Conservation (phyloP, 1,140 invertebrate species). For the Trichonephila clavata region DNA sequence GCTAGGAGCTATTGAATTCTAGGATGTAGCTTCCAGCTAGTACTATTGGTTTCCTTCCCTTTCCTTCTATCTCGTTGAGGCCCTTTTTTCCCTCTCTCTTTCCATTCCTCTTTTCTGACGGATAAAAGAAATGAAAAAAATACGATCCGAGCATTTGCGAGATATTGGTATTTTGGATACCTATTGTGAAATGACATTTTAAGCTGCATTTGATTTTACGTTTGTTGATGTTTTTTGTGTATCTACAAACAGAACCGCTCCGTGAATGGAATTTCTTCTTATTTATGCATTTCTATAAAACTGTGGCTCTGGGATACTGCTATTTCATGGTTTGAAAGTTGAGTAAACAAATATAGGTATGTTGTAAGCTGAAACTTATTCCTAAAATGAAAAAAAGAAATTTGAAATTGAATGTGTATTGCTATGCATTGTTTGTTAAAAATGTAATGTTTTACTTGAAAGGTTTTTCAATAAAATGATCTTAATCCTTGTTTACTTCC, state of each 20-base stretch:
- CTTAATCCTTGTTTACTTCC: background rate
- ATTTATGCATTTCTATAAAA: background rate
- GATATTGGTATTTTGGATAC: constrained; percentile 63
- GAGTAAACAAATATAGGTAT: background rate
- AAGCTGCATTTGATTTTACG: constrained; percentile 53
- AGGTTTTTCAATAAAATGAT: background rate
- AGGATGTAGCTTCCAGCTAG: constrained; percentile 15
- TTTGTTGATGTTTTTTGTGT: constrained; percentile 11
- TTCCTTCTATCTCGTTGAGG: background rate
- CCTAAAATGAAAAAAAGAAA: background rate
- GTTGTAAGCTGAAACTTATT: background rate
- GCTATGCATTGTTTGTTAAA: background rate
- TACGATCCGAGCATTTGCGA: constrained; percentile 2
- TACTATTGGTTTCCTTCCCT: constrained; percentile 36
- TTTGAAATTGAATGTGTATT: background rate
- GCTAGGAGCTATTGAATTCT: constrained; percentile 56
- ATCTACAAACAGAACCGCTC: background rate
- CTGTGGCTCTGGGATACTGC: background rate
- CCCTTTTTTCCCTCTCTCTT: background rate
- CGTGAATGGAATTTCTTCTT: background rate
- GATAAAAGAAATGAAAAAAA: constrained; percentile 14
- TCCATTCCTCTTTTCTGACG: background rate
- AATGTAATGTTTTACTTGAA: background rate
- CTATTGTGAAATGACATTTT: constrained; percentile 65
- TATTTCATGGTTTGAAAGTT: background rate